Conservation (phyloP, 2,888 invertebrate genomes). For the Augiades crinisus region DNA sequence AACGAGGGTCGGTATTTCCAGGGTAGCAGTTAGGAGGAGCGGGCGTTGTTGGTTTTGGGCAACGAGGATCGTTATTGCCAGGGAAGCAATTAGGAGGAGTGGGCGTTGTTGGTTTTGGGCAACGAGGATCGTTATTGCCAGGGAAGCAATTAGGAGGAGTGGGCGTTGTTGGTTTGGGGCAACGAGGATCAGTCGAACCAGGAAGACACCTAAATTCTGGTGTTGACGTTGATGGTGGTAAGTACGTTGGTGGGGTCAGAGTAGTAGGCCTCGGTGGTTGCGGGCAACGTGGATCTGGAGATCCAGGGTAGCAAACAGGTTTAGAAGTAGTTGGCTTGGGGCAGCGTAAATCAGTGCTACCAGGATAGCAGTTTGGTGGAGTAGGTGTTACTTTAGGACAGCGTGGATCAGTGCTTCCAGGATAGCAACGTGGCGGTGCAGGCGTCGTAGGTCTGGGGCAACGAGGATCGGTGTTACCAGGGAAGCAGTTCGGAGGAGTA, state of each 20-base stretch:
- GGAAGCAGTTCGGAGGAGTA: conserved; percentile 32
- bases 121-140: conserved; percentile 46
- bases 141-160: conserved; percentile 39
- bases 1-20: conserved; percentile 31
- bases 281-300: conserved; percentile 38
- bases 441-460: conserved; percentile 43
- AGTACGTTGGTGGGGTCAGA: conserved; percentile 32
- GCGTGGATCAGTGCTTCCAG: conserved; percentile 46
- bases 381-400: conserved; percentile 41
- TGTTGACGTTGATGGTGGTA: conserved; percentile 39
- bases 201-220: conserved; percentile 37
- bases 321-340: conserved; percentile 29
- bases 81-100: conserved; percentile 36
- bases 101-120: conserved; percentile 36
- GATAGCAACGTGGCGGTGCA: conserved; percentile 35
- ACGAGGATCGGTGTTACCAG: conserved; percentile 41
- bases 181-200: conserved; percentile 41
- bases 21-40: conserved; percentile 25
- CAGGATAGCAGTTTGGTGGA: conserved; percentile 38
- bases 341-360: conserved; percentile 45
- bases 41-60: conserved; percentile 38
- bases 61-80: conserved; percentile 39
- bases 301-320: conserved; percentile 26
- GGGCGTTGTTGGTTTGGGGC: conserved; percentile 40
- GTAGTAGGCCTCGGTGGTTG: conserved; percentile 37